These are phyloP conservation scores for Neodon shergylaensis DNA, from an alignment of 2,113 vertebrate species.

Conservation along the genomic window DNA sequence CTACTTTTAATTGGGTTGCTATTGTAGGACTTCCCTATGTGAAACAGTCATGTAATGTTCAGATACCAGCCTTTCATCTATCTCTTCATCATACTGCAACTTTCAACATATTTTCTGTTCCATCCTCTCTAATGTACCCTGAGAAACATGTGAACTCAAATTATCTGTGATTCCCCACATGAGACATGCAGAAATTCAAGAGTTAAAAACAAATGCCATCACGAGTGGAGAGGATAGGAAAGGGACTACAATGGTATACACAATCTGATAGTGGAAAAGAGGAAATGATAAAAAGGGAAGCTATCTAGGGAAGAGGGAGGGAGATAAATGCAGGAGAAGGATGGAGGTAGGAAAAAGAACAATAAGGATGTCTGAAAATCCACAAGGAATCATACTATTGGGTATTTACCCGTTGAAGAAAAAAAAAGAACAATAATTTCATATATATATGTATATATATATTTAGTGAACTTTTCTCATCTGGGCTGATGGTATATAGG, in stretches of 20 bases:
- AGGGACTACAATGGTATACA: not conserved
- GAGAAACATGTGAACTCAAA: not conserved
- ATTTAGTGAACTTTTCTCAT: no score
- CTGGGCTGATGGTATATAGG: no score
- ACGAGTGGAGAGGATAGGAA: not conserved
- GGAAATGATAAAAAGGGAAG: not conserved
- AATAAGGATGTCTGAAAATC: no score
- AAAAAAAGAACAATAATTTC: no score
- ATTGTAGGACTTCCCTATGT: not conserved
- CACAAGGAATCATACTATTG: no score
- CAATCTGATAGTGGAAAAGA: not conserved
- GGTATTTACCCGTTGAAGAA: no score
- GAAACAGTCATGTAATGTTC: not conserved
- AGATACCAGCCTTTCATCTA: no score
- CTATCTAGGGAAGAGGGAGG: no score
- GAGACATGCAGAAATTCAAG: not conserved
- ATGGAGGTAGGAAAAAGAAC: no score
- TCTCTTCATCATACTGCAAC: no score
- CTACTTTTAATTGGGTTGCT: not conserved
- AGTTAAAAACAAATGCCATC: not conserved
- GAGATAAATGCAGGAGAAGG: no score
- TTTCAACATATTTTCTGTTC: not conserved
- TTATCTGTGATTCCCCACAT: not conserved
- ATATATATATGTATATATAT: no score
- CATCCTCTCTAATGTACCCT: not conserved